Percentiles rank a stretch among this genome's conserved stretches.
Evolutionary conservation across 2,113 vertebrate genomes (phyloP).

Genomic region (Mus musculus): GRCm39 chr6:60623001-60623500

Average conservation of each 20-base stretch:
- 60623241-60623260: background rate
- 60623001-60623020: background rate
- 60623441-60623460: background rate
- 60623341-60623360: background rate
- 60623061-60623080: background rate
- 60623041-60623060: background rate
- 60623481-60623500: background rate
- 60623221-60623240: background rate
- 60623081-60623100: background rate
- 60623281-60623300: too few relatives aligned
- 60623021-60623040: background rate
- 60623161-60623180: background rate
- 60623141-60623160: slow-evolving; percentile 23
- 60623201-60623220: slow-evolving; percentile 41
- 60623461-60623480: background rate
- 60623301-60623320: too few relatives aligned
- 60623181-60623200: background rate
- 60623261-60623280: background rate
- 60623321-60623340: background rate
- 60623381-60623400: background rate
- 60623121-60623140: background rate
- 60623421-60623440: background rate
- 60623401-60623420: background rate
- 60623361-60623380: background rate
- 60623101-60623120: slow-evolving; percentile 44